Percentiles rank a stretch among this genome's conserved stretches.
Evolutionary conservation across 2,113 vertebrate genomes (phyloP).

Genomic region (Rhabdornis inornatus): DNA sequence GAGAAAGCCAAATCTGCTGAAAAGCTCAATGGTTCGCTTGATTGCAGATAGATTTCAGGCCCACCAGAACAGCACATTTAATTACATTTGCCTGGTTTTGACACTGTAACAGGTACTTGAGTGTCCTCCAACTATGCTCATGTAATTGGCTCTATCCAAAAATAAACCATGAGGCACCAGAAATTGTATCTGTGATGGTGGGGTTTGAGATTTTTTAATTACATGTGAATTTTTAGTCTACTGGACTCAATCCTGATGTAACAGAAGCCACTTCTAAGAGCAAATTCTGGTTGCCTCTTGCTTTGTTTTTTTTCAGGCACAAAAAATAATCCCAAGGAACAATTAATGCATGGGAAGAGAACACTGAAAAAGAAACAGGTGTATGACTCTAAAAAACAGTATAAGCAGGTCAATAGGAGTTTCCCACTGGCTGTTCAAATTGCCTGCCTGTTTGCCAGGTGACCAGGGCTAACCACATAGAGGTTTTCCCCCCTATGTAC

Average conservation of each 20-base stretch:
- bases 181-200: not conserved
- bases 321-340: not conserved
- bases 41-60: constrained; percentile 10
- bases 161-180: not conserved
- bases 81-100: not conserved
- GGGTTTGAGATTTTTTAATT: not conserved
- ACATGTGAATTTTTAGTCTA: not conserved
- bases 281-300: not conserved
- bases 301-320: not conserved
- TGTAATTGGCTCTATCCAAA: not conserved
- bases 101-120: not conserved
- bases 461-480: not conserved
- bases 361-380: not conserved
- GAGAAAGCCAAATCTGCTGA: not conserved
- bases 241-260: not conserved
- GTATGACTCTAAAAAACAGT: not conserved
- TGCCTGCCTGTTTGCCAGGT: not conserved
- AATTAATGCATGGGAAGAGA: not conserved
- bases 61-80: not conserved
- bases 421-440: not conserved
- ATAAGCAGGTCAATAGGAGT: not conserved
- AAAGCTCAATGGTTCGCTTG: not conserved
- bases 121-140: not conserved
- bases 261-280: not conserved
- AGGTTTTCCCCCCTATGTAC: not conserved